These are phyloP conservation scores for Pseudomugil tenellus DNA, from an alignment of 2,797 vertebrate genomes.

Conservation along the genomic window DNA sequence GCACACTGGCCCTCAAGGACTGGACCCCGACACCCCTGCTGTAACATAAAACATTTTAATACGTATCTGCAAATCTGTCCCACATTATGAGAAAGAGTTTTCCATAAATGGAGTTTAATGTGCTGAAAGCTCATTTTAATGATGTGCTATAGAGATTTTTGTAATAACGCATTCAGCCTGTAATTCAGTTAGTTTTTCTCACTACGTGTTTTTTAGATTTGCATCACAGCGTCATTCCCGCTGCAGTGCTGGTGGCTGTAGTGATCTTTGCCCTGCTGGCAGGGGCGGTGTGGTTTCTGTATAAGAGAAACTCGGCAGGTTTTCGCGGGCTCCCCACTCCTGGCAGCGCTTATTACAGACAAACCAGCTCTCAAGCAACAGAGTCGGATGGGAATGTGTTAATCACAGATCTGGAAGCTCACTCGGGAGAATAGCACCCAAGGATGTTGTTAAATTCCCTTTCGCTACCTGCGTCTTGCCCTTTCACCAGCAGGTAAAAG, in stretches of 20 bases:
- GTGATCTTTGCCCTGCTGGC: conserved; percentile 80
- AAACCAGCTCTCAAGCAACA: conserved; percentile 77
- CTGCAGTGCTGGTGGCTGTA: conserved; percentile 80
- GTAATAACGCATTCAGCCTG: background rate
- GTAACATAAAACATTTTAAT: background rate
- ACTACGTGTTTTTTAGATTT: conserved; percentile 79
- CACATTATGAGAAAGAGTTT: background rate
- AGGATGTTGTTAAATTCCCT: background rate
- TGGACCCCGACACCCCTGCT: too few relatives aligned
- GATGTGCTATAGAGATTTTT: background rate
- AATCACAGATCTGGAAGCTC: conserved; percentile 88
- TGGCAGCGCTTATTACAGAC: conserved; percentile 83
- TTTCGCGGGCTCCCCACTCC: conserved; percentile 78
- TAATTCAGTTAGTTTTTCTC: background rate
- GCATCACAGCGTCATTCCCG: conserved; percentile 75
- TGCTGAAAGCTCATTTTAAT: too few relatives aligned
- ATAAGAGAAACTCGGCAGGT: conserved; percentile 79
- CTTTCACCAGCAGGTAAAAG: conserved; percentile 43
- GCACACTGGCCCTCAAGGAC: too few relatives aligned
- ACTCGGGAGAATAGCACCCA: conserved; percentile 74
- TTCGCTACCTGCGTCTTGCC: conserved; percentile 11
- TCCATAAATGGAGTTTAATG: too few relatives aligned
- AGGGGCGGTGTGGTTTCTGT: conserved; percentile 81
- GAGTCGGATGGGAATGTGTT: conserved; percentile 89
- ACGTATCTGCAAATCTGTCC: background rate